These are phyloP conservation scores for Pseudomyrmex concolor DNA, from an alignment of 1,140 invertebrate species.

Conservation along the genomic window DNA sequence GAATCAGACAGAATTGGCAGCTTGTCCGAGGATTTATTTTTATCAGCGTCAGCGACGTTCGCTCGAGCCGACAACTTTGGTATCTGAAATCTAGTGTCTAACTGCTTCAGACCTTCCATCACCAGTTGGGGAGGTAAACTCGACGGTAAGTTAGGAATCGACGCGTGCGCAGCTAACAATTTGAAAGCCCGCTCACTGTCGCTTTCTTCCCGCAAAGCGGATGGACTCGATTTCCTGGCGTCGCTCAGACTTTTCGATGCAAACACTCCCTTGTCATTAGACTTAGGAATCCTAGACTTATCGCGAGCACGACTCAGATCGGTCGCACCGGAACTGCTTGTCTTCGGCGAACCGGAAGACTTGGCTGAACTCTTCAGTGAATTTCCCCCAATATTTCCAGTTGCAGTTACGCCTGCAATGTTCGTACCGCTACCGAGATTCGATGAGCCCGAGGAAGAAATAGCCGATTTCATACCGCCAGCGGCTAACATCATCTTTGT, in stretches of 20 bases:
- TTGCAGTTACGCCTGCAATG: constrained; percentile 13
- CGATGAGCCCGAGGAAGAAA: constrained; percentile 77
- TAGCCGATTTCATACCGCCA: constrained; percentile 85
- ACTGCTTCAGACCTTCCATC: constrained; percentile 90
- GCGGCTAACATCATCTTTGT: constrained; percentile 77
- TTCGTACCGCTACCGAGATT: constrained; percentile 66
- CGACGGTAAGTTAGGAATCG: constrained; percentile 83
- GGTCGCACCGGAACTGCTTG: constrained; percentile 81
- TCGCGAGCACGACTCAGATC: constrained; percentile 87
- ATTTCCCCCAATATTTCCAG: constrained; percentile 53
- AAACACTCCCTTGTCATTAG: constrained; percentile 88
- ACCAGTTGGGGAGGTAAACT: constrained; percentile 83
- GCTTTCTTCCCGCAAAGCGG: constrained; percentile 86
- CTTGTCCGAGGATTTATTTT: constrained; percentile 73
- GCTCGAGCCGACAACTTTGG: constrained; percentile 90
- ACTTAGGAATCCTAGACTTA: constrained; percentile 85
- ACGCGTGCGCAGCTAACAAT: constrained; percentile 84
- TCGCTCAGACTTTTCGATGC: constrained; percentile 85
- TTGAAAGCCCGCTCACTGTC: constrained; percentile 87
- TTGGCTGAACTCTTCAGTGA: constrained; percentile 80
- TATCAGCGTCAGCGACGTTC: constrained; percentile 77
- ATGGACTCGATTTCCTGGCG: constrained; percentile 88
- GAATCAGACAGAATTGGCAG: constrained; percentile 55
- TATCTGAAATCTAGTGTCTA: constrained; percentile 94
- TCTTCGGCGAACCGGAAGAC: constrained; percentile 83